Evolutionary conservation across 2,888 invertebrate species (phyloP).

Genomic region (Papilio gigon): DNA sequence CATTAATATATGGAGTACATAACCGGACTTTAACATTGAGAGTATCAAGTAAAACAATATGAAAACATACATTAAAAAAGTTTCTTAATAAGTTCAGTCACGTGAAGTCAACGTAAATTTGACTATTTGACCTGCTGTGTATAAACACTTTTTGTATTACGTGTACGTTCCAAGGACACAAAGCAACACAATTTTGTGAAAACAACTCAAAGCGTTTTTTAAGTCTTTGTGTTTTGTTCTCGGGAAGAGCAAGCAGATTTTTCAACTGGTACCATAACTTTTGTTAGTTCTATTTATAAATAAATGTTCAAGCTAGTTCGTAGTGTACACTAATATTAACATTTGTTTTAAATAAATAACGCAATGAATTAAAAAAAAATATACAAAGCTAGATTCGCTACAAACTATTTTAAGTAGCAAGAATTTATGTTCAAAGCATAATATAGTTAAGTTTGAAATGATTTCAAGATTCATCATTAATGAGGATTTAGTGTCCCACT

Average conservation of each 20-base stretch:
- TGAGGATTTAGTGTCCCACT: conserved; percentile 58
- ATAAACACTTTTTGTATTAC: conserved; percentile 6
- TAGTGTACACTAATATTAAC: neutral
- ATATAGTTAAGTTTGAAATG: conserved; percentile 11
- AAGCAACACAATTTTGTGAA: conserved; percentile 6
- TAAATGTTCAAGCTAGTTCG: neutral
- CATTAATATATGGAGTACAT: no score
- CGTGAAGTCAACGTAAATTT: neutral
- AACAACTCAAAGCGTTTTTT: conserved; percentile 9
- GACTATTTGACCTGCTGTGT: neutral
- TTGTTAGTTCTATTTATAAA: neutral
- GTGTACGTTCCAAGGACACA: neutral
- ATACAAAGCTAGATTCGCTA: no score
- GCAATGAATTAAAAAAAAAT: no score
- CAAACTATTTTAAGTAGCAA: neutral
- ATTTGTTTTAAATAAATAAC: no score
- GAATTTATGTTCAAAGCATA: neutral
- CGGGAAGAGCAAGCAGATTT: conserved; percentile 7
- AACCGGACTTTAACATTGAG: no score
- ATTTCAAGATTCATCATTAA: conserved; percentile 12
- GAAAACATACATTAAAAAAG: neutral
- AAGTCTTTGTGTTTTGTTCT: conserved; percentile 8
- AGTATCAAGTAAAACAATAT: neutral
- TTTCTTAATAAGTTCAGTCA: neutral
- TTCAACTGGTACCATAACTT: conserved; percentile 1